Conservation (phyloP, 2,888 invertebrate species). For the Ophion obscuratus region DNA sequence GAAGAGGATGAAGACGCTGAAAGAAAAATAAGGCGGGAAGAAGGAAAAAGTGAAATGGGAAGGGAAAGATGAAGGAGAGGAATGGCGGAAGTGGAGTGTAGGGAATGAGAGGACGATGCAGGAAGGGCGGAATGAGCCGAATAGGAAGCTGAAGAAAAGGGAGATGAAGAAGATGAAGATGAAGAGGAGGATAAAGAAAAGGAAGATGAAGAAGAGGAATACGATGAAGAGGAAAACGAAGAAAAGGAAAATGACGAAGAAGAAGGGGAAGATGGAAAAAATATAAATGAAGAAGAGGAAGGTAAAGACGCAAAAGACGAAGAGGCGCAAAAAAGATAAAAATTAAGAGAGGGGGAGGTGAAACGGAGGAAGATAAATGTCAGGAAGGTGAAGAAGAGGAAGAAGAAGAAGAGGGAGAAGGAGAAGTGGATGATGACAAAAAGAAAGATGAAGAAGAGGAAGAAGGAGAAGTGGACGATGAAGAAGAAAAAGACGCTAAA, state of each 20-base stretch:
- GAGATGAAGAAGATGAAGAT: background rate
- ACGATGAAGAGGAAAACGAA: background rate
- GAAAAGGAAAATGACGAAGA: background rate
- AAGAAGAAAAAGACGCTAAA: no score
- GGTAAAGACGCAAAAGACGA: no score
- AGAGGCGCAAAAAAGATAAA: no score
- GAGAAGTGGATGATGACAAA: no score
- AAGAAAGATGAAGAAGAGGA: no score
- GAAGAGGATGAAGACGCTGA: background rate
- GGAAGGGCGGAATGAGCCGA: background rate
- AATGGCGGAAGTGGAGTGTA: background rate
- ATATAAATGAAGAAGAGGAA: no score
- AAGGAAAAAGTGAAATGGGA: background rate
- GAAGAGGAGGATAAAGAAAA: background rate
- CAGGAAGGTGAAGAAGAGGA: no score
- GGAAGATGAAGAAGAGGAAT: background rate
- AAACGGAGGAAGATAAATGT: no score
- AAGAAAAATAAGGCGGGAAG: background rate
- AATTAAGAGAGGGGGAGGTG: no score
- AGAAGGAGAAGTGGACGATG: no score
- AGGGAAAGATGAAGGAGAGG: background rate
- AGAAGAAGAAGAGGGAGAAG: no score
- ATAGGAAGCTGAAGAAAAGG: no score
- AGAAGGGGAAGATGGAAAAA: background rate
- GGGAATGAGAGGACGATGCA: background rate